Evolutionary conservation across 2,888 invertebrate species (phyloP), one percentile per base, ranked within the genome.

Genomic region (Yponomeuta sedellus): DNA sequence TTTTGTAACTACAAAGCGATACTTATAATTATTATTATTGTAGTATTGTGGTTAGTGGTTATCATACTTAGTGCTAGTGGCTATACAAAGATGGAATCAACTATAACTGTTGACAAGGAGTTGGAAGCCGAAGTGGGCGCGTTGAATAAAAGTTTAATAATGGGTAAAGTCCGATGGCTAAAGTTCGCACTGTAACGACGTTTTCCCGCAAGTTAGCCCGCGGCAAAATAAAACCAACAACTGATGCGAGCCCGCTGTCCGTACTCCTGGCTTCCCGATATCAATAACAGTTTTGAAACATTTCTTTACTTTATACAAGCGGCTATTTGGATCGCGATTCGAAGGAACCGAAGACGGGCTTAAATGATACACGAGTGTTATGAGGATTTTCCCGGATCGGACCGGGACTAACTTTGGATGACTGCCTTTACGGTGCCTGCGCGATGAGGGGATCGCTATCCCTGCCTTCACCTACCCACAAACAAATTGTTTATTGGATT

Each of bases 61-160:
- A 52, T 16, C 16, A 52, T 16, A 52, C 44, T 16, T 52, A 52
- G 44, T 52, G 16, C n/a, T n/a, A n/a, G 44, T 52, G 12, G 12
- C 44, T 6, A 16, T 52, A 16, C 44, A 16, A 52, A 52, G 44
- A 52, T 52, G 44, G 44, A 52, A 52, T 52, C 44, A 16, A 52
- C 3, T 16, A 52, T 3, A 52, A 16, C 44, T 16, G 44, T 52
- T 52, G 44, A 52, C 44, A 52, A 16, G 44, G 44, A 52, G 44
- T 16, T 52, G 44, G 44, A 52, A 16, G 44, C 44, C 44, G n/a
- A 1, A 2, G 20, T 6, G 2, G 58, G 28, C 34, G 28, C 61
- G 76, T 79, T 78, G 77, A 76, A 79, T 80, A 78, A 80, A 88
- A 88, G 78, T 88, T 88, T 80, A 80, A 82, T 84, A 85, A 82